Conservation (phyloP, 2,888 invertebrate genomes). For the Conchocele bisecta region DNA sequence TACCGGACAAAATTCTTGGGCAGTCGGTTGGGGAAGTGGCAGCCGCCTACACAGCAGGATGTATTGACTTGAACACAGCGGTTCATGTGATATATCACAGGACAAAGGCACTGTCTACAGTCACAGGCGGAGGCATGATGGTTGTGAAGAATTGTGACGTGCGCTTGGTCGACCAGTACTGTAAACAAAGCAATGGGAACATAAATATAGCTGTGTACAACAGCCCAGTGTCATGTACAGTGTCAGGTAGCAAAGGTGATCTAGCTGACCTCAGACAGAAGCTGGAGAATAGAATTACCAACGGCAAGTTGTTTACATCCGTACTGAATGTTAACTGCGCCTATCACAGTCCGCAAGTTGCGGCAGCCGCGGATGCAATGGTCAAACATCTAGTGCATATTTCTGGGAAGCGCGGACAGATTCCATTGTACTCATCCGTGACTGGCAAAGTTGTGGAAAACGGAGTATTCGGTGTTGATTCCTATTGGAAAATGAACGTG, state of each 20-base stretch:
- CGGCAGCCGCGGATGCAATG: conserved; percentile 46
- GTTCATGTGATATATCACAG: conserved; percentile 67
- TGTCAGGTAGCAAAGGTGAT: conserved; percentile 49
- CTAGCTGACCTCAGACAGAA: conserved; percentile 23
- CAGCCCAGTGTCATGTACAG: conserved; percentile 32
- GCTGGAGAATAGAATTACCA: conserved; percentile 17
- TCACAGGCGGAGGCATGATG: conserved; percentile 63
- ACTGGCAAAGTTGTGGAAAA: conserved; percentile 46
- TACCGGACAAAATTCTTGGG: conserved; percentile 61
- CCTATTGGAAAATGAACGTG: conserved; percentile 72
- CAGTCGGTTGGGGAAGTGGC: conserved; percentile 73
- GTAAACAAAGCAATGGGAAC: conserved; percentile 9
- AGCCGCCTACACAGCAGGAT: conserved; percentile 63
- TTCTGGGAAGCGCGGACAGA: conserved; percentile 18
- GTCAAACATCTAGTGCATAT: conserved; percentile 40
- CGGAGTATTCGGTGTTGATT: conserved; percentile 43
- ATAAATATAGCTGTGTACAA: conserved; percentile 41
- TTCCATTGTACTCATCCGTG: conserved; percentile 66
- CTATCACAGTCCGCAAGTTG: conserved; percentile 68
- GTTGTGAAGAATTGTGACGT: conserved; percentile 52
- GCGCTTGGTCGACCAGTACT: conserved; percentile 40
- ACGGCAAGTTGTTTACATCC: conserved; percentile 22
- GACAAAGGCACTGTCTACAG: conserved; percentile 49
- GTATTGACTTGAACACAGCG: conserved; percentile 57
- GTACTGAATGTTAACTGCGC: conserved; percentile 66